Conservation (phyloP, 1,140 invertebrate species). For the Orchestia grillus region DNA sequence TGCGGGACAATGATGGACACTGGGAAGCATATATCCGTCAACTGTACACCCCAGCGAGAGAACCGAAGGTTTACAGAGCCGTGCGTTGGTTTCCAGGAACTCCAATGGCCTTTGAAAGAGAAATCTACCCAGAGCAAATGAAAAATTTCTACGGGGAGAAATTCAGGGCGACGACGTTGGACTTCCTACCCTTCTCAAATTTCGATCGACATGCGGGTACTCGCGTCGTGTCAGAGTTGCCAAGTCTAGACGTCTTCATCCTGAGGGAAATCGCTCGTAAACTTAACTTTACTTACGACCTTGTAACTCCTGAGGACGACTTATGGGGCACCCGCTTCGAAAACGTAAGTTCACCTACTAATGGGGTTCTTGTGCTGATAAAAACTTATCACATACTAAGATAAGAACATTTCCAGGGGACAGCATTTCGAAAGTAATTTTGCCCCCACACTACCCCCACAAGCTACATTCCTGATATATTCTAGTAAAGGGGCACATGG, state of each 20-base stretch:
- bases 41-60: neutral
- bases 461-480: too few relatives aligned
- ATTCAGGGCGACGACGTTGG: slow-evolving; percentile 28
- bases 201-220: neutral
- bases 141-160: slow-evolving; percentile 54
- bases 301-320: slow-evolving; percentile 20
- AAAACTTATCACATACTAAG: neutral
- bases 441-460: too few relatives aligned
- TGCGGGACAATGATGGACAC: neutral
- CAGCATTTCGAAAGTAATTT: neutral
- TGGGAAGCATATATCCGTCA: neutral
- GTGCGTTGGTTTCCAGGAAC: neutral
- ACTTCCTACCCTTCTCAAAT: slow-evolving; percentile 36
- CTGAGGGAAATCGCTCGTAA: neutral
- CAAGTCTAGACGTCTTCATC: slow-evolving; percentile 21
- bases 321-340: slow-evolving; percentile 34
- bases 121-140: slow-evolving; percentile 55
- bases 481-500: too few relatives aligned
- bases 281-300: slow-evolving; percentile 55
- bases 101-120: neutral
- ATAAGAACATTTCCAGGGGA: neutral
- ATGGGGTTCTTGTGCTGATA: neutral
- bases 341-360: neutral
- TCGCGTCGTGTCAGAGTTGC: neutral
- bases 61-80: neutral